phyloP scores from a whole-genome alignment of 1,140 invertebrate species.

The Trialeurodes vaporariorum region DNA sequence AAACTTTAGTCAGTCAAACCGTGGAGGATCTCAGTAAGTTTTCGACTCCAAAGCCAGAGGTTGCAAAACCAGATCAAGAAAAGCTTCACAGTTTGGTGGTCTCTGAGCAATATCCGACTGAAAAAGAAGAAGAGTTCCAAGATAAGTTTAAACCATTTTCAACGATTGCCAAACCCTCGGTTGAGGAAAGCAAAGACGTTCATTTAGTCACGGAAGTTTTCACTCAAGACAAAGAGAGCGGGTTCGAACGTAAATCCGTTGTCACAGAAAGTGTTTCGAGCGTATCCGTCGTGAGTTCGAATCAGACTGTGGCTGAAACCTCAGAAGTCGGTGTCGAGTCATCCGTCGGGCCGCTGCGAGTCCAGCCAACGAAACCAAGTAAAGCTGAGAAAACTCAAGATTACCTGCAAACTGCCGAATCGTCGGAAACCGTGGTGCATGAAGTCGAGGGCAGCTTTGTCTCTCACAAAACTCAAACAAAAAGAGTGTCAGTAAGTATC shows the following conservation, averaged over 20 bases:
- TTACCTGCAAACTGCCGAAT: background rate
- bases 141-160: background rate
- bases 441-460: background rate
- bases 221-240: slow-evolving; percentile 12
- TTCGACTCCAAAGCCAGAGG: background rate
- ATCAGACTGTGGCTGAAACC: background rate
- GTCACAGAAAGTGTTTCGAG: background rate
- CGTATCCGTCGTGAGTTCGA: background rate
- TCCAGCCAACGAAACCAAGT: background rate
- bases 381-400: background rate
- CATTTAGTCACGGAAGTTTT: background rate
- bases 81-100: background rate
- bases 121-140: background rate
- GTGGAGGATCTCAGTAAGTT: background rate
- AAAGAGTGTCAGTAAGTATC: background rate
- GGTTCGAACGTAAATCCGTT: slow-evolving; percentile 1
- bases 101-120: background rate
- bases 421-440: background rate
- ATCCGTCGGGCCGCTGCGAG: background rate
- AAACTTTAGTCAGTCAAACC: background rate
- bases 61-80: background rate
- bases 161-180: background rate
- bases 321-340: background rate
- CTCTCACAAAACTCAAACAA: slow-evolving; percentile 3
- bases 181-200: background rate